Evolutionary conservation across 53 echinoderm and acorn worm genomes (phyloP).

Genomic region (Hippasteria phrygiana): DNA sequence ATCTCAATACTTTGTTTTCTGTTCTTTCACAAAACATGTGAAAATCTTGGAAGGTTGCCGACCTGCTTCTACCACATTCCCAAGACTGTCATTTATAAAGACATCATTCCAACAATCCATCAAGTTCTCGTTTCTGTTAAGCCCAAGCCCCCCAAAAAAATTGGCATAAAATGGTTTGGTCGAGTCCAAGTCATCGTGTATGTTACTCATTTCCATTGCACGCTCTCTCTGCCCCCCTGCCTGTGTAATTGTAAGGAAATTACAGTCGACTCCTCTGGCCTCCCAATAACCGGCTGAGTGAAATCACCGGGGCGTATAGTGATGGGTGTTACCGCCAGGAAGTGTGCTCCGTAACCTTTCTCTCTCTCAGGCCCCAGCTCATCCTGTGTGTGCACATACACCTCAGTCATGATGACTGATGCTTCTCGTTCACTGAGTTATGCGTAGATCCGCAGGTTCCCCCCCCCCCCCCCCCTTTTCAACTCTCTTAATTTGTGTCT

Average conservation of each 20-base stretch:
- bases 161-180: neutral
- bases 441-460: too few species aligned
- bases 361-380: neutral
- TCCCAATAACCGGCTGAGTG: constrained; percentile 35
- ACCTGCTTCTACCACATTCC: too few species aligned
- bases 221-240: neutral
- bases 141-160: neutral
- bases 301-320: constrained; percentile 51
- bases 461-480: neutral
- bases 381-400: constrained; percentile 23
- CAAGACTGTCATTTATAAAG: too few species aligned
- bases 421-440: neutral
- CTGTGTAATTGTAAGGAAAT: constrained; percentile 53
- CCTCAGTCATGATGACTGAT: constrained; percentile 39
- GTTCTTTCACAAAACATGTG: too few species aligned
- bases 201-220: constrained; percentile 61
- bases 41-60: too few species aligned
- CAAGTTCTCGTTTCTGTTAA: neutral
- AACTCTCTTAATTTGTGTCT: neutral
- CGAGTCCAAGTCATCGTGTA: neutral
- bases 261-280: constrained; percentile 39
- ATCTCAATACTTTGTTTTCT: too few species aligned
- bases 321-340: constrained; percentile 56
- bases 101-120: neutral
- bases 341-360: constrained; percentile 36